Evolutionary conservation across 2,888 invertebrate species (phyloP).

Genomic region (Stramonita haemastoma): DNA sequence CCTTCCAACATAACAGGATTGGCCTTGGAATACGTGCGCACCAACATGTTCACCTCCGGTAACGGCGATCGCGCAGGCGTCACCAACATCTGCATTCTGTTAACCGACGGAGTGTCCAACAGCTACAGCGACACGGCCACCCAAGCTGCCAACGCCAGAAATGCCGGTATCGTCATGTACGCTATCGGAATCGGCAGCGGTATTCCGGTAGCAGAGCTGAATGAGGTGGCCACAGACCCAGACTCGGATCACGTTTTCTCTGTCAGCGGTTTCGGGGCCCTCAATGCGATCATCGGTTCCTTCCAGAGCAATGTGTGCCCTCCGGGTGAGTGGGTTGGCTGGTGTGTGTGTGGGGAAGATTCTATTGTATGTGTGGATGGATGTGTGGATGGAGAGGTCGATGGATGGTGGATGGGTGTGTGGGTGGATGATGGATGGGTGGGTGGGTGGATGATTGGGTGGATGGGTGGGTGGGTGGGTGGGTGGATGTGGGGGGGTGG

Average conservation of each 20-base stretch:
- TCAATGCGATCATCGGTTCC: background rate
- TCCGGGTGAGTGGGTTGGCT: background rate
- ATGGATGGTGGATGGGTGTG: too few relatives aligned
- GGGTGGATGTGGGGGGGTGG: too few relatives aligned
- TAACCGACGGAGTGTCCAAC: constrained; percentile 59
- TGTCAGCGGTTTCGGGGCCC: constrained; percentile 6
- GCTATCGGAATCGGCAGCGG: constrained; percentile 32
- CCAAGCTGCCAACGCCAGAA: constrained; percentile 8
- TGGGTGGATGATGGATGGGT: too few relatives aligned
- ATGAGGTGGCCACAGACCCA: constrained; percentile 33
- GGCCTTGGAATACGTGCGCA: constrained; percentile 32
- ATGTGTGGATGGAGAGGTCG: too few relatives aligned
- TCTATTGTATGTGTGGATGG: too few relatives aligned
- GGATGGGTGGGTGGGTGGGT: too few relatives aligned
- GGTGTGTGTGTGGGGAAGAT: too few relatives aligned
- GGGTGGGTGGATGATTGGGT: too few relatives aligned
- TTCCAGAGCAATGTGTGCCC: background rate
- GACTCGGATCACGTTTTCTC: constrained; percentile 25
- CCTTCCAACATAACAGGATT: background rate
- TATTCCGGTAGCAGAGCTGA: background rate
- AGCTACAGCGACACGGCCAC: background rate
- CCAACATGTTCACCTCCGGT: constrained; percentile 52
- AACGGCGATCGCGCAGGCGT: constrained; percentile 55
- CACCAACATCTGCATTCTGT: constrained; percentile 57
- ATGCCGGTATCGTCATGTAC: constrained; percentile 20